phyloP scores from a whole-genome alignment of 2,113 vertebrate genomes.

The Sialia sialis region DNA sequence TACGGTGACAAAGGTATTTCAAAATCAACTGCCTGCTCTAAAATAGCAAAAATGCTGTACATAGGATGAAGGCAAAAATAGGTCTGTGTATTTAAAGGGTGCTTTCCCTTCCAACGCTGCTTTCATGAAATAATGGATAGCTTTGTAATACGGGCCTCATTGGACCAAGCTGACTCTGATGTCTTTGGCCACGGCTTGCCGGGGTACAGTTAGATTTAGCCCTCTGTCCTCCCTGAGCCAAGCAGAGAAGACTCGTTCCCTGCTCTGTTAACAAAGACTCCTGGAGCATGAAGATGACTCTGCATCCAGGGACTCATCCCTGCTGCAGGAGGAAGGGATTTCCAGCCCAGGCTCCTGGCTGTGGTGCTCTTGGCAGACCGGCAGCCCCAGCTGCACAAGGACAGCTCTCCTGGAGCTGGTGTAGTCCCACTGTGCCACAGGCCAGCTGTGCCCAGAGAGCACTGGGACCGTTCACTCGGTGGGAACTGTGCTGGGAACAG shows the following conservation, averaged over 20 bases:
- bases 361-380: not conserved
- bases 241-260: not conserved
- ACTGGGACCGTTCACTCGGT: not conserved
- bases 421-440: not conserved
- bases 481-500: not conserved
- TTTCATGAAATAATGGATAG: not conserved
- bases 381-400: not conserved
- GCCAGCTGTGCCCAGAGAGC: not conserved
- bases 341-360: not conserved
- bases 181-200: not conserved
- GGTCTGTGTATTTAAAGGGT: not conserved
- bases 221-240: not conserved
- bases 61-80: not conserved
- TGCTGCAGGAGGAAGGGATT: not conserved
- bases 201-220: not conserved
- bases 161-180: not conserved
- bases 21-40: constrained; percentile 46
- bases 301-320: not conserved
- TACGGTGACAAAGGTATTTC: constrained; percentile 60
- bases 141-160: not conserved
- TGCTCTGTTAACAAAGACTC: not conserved
- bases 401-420: not conserved
- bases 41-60: constrained; percentile 28
- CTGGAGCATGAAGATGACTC: not conserved
- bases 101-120: not conserved